These are phyloP conservation scores for Puntigrus tetrazona DNA, from an alignment of 2,113 vertebrate genomes.

Conservation along the genomic window DNA sequence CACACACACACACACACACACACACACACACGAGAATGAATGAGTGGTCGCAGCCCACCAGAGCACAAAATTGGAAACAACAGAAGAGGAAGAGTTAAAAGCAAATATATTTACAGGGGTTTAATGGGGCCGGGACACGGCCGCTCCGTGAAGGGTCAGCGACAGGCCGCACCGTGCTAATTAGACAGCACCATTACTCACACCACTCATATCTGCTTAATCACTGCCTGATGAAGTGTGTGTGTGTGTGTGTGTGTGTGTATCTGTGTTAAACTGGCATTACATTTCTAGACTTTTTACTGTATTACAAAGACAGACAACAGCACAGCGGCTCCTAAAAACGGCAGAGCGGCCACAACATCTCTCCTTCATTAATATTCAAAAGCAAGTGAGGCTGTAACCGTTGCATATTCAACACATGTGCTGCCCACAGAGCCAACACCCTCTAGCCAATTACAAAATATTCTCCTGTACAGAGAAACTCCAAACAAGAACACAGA, in stretches of 20 bases:
- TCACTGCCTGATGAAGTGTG: constrained; percentile 19
- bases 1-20: constrained; percentile 33
- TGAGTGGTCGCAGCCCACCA: constrained; percentile 40
- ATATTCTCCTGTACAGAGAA: not conserved
- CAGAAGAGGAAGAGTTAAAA: constrained; percentile 42
- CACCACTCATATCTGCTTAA: constrained; percentile 23
- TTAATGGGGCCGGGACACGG: constrained; percentile 19
- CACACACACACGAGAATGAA: constrained; percentile 13
- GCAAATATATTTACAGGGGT: constrained; percentile 54
- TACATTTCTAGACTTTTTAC: constrained; percentile 22
- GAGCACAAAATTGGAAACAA: constrained; percentile 54
- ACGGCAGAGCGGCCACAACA: not conserved
- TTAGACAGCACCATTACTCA: constrained; percentile 41
- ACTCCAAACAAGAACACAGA: not conserved
- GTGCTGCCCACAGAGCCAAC: constrained; percentile 5
- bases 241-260: not conserved
- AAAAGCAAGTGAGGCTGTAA: constrained; percentile 19
- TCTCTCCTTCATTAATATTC: constrained; percentile 35
- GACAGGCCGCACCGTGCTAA: constrained; percentile 19
- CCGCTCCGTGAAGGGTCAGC: constrained; percentile 22
- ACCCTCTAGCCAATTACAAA: constrained; percentile 29
- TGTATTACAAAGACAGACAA: constrained; percentile 5
- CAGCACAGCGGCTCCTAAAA: constrained; percentile 4
- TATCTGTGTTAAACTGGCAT: constrained; percentile 18
- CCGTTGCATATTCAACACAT: constrained; percentile 43